These are phyloP conservation scores for Agriopis leucophaearia DNA, from an alignment of 2,888 invertebrate genomes.

Conservation along the genomic window DNA sequence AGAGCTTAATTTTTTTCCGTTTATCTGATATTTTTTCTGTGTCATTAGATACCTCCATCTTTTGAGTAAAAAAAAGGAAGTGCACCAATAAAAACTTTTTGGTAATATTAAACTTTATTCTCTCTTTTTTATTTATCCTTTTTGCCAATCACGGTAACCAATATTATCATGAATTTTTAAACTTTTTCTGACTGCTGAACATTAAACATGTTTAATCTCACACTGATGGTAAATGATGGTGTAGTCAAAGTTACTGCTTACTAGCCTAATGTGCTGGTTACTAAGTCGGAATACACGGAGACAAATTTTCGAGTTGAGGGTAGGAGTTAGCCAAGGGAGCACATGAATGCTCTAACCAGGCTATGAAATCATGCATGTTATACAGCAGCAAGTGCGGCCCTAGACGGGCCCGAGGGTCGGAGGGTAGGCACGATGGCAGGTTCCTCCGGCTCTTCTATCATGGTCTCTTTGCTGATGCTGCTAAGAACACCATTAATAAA, in stretches of 20 bases:
- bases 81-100: no score
- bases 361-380: slow-evolving; percentile 7
- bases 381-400: slow-evolving; percentile 52
- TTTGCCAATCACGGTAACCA: no score
- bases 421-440: slow-evolving; percentile 77
- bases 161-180: no score
- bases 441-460: slow-evolving; percentile 67
- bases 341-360: not conserved
- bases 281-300: no score
- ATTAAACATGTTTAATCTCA: not conserved
- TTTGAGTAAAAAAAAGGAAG: no score
- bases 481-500: slow-evolving; percentile 24
- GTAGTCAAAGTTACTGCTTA: no score
- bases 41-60: no score
- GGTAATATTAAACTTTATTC: no score
- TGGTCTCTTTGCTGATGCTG: slow-evolving; percentile 62
- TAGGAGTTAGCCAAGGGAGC: not conserved
- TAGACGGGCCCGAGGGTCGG: slow-evolving; percentile 70
- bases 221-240: not conserved
- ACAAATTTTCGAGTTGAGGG: no score
- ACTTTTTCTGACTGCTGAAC: no score
- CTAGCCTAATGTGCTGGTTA: no score
- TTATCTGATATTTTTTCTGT: not conserved
- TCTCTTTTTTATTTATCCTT: no score
- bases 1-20: not conserved